Base-by-base conservation (phyloP, 2,113 vertebrate genomes). In the Capreolus pygargus region DNA sequence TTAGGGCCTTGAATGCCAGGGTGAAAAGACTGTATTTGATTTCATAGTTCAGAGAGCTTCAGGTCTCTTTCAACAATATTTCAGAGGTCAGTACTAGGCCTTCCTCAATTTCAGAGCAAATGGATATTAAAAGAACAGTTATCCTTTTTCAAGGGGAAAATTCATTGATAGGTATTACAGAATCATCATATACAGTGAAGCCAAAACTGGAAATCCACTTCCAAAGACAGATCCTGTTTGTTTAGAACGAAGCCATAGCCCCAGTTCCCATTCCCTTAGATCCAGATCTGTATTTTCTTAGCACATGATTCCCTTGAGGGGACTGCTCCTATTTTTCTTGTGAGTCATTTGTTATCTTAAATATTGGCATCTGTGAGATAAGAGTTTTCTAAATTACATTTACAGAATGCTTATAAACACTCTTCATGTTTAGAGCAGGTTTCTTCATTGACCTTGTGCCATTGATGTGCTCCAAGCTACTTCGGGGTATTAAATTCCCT, bases 361-460 rank as follows among this genome's bases (percentile, higher is more conserved):
- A 97, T 97, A 98, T 97, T 98, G 98, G 95, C 96, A 98, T 97
- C 97, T 96, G 76, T 7, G 89, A 98, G 98, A 98, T 96, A 98
- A 97, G 96, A 79, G 95, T 97, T 98, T 98, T 96, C 95, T 98
- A 98, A 97, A 97, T 97, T 95, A 97, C 97, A 96, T 98, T 97
- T 98, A 96, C 96, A 97, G 98, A 97, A 98, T 64, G 89, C 97
- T 97, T 94, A 86, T 96, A 97, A 98, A 98, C 97, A 97, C 95
- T 94, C 86, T 86, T 98, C 97, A 81, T 96, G 96, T 94, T 97
- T 88, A 81, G 94, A 97, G 84, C 96, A 97, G 86, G 91, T 97
- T 97, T 98, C 86, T 97, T 89, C 94, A 84, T 94, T 98, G 97
- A 98, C 98, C 97, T 98, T 95, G 83, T 97, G 88, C 89, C 95